Base-by-base conservation (phyloP, 2,113 vertebrate genomes). In the Pipra filicauda region DNA sequence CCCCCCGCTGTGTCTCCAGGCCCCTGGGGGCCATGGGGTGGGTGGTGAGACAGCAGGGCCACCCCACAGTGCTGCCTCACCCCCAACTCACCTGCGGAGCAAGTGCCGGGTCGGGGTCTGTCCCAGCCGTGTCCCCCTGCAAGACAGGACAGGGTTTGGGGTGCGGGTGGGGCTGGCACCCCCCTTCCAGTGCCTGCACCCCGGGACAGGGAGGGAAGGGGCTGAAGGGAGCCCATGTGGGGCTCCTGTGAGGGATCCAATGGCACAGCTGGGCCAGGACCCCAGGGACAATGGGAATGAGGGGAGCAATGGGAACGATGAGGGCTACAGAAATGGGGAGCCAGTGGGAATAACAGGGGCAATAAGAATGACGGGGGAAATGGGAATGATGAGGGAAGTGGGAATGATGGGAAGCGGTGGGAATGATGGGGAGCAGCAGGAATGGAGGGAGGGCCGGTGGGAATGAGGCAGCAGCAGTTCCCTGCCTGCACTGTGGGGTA, bases 31-130 rank as follows among this genome's bases (percentile, higher is more conserved):
- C 57, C 52, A 7, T 1, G 2, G 5, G 7, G 12, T 0, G 1
- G 48, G 58, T 31, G 26, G 2, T 9, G 27, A 28, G 46, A 49
- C 3, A 26, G 26, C 72, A 39, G 28, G 31, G 73, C 20, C 24
- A 23, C 22, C 44, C 9, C 0, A 0, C 35, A 31, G 66, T 0
- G 0, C 26, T 2, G 4, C 33, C 54, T 35, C 28, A 8, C 6
- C 41, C 10, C 33, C 49, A 15, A 10, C 91, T 96, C 87, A 96
- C 96, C 93, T 89, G 73, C 0, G 7, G 15, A n/a, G 54, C 44
- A 2, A 41, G 37, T 1, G 8, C 30, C 8, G 1, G 72, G 24
- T 30, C 24, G 0, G 30, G 57, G 2, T 26, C 15, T 0, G 67
- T 72, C 43, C 52, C 90, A 20, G 61, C 55, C 3, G 28, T 1